Conservation (phyloP, 2,888 invertebrate species). For the Anorthoa munda region DNA sequence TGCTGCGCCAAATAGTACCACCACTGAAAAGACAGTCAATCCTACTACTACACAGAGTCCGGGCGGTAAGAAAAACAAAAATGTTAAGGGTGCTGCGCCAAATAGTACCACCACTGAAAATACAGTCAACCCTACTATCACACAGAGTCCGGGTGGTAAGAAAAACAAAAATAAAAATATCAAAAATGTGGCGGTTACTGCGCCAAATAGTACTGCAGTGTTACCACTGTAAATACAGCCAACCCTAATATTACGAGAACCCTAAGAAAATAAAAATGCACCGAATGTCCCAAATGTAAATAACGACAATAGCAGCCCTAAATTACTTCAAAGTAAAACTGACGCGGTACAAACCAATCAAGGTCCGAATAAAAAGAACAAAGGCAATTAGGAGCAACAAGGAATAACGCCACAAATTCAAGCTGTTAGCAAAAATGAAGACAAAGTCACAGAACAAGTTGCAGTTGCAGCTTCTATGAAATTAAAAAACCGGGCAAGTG, state of each 20-base stretch:
- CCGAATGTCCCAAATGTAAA: slow-evolving; percentile 45
- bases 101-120: slow-evolving; percentile 40
- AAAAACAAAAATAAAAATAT: slow-evolving; percentile 63
- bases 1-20: too few relatives aligned
- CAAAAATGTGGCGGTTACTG: slow-evolving; percentile 1
- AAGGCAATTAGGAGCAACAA: slow-evolving; percentile 55
- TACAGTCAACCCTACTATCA: slow-evolving; percentile 27
- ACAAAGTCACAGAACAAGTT: slow-evolving; percentile 76
- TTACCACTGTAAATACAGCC: slow-evolving; percentile 37
- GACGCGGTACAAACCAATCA: slow-evolving; percentile 47
- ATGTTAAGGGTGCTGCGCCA: slow-evolving; percentile 12
- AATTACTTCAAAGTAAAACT: slow-evolving; percentile 42
- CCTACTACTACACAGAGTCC: too few relatives aligned
- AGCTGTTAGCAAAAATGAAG: slow-evolving; percentile 67
- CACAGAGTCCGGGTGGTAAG: slow-evolving; percentile 53
- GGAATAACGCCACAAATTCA: slow-evolving; percentile 22
- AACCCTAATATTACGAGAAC: slow-evolving; percentile 40
- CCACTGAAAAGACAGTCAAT: too few relatives aligned
- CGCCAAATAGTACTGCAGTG: slow-evolving; percentile 34
- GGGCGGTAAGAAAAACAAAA: too few relatives aligned
- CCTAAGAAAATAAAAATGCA: slow-evolving; percentile 61
- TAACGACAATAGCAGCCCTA: slow-evolving; percentile 43
- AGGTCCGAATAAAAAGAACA: slow-evolving; percentile 68
- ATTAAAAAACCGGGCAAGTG: too few relatives aligned
- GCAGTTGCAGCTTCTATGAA: slow-evolving; percentile 80